These are phyloP conservation scores for Chymomyza costata DNA, from an alignment of 1,140 invertebrate species.

Conservation along the genomic window DNA sequence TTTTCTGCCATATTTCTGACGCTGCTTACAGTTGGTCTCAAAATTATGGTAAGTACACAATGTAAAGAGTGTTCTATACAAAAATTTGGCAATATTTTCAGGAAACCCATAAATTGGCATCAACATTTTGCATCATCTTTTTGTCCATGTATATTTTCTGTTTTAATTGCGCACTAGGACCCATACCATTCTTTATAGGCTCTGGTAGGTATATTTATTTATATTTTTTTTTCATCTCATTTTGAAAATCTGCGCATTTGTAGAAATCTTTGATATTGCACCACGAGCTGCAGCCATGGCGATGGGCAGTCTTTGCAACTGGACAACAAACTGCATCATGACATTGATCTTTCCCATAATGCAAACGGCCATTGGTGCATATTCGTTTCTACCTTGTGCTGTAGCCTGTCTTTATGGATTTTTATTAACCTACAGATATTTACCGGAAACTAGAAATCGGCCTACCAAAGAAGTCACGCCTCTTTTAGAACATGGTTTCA, in stretches of 20 bases:
- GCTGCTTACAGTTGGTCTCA: conserved; percentile 76
- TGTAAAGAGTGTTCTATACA: not conserved
- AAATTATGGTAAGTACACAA: conserved; percentile 76
- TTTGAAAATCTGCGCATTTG: conserved; percentile 27
- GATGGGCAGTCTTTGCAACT: conserved; percentile 89
- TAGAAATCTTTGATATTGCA: conserved; percentile 88
- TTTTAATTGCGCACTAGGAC: conserved; percentile 87
- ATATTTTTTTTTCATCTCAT: not conserved
- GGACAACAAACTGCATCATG: conserved; percentile 89
- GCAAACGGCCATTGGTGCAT: conserved; percentile 79
- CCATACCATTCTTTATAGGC: conserved; percentile 88
- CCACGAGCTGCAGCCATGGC: conserved; percentile 88
- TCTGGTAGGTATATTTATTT: conserved; percentile 21
- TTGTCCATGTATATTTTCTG: conserved; percentile 83
- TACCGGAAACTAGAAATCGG: conserved; percentile 83
- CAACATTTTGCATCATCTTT: conserved; percentile 78
- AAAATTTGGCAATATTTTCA: conserved; percentile 43
- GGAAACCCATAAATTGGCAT: conserved; percentile 77
- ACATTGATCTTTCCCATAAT: conserved; percentile 84
- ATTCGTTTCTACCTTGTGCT: conserved; percentile 82
- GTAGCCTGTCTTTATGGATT: conserved; percentile 77
- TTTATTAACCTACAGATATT: conserved; percentile 79
- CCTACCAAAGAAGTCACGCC: conserved; percentile 78
- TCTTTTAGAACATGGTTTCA: conserved; percentile 74
- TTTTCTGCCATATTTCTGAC: conserved; percentile 76